Evolutionary conservation across 1,140 invertebrate genomes (phyloP).

Genomic region (Colletes latitarsis): DNA sequence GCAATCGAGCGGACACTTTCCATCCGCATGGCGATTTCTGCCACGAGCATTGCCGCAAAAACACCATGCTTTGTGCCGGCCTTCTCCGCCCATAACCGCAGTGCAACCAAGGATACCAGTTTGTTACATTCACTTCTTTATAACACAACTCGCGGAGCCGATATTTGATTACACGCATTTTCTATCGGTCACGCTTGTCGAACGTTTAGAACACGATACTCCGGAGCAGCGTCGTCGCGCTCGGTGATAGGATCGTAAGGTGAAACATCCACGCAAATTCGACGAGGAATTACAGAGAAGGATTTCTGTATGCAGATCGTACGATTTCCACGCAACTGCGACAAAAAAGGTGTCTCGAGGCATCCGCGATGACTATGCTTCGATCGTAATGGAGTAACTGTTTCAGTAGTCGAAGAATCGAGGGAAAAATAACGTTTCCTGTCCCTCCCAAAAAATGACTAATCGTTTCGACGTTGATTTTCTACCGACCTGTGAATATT

Average conservation of each 20-base stretch:
- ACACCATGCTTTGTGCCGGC: conserved; percentile 48
- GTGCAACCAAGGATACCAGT: conserved; percentile 51
- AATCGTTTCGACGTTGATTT: too few species aligned
- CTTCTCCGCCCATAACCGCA: conserved; percentile 66
- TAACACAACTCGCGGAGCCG: conserved; percentile 47
- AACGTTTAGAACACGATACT: not conserved
- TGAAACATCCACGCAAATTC: too few species aligned
- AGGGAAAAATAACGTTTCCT: too few species aligned
- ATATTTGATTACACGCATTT: conserved; percentile 68
- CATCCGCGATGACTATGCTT: too few species aligned
- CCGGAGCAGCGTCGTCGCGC: not conserved
- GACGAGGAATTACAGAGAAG: too few species aligned
- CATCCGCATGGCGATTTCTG: conserved; percentile 71
- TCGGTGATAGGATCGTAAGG: not conserved
- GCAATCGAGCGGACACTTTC: conserved; percentile 66
- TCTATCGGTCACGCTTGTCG: not conserved
- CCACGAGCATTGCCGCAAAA: conserved; percentile 67
- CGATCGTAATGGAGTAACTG: too few species aligned
- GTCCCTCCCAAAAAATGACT: too few species aligned
- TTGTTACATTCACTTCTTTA: conserved; percentile 72
- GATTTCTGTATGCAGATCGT: too few species aligned
- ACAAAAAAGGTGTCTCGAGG: too few species aligned
- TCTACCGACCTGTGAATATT: too few species aligned
- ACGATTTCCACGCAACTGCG: too few species aligned
- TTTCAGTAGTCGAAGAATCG: too few species aligned